phyloP scores from a whole-genome alignment of 2,113 vertebrate genomes.

The Phodopus roborovskii region DNA sequence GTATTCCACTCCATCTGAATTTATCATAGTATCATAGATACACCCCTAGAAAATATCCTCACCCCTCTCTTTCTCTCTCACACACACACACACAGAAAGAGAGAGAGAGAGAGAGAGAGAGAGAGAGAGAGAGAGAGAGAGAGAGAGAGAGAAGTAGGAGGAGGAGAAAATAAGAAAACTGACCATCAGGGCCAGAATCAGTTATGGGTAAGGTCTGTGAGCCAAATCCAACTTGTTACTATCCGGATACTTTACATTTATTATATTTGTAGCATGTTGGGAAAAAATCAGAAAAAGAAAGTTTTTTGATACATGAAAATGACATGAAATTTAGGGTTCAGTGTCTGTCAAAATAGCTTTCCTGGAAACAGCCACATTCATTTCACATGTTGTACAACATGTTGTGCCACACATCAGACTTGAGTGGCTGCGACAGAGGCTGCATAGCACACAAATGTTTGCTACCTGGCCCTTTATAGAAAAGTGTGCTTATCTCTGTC shows the following conservation, averaged over 20 bases:
- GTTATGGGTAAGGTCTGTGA: neutral
- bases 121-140: no score
- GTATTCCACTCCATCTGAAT: neutral
- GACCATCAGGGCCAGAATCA: neutral
- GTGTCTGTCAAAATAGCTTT: neutral
- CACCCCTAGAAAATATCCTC: neutral
- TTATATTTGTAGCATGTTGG: neutral
- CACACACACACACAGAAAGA: no score
- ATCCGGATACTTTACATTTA: slow-evolving; percentile 5
- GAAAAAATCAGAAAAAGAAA: neutral
- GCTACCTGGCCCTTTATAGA: neutral
- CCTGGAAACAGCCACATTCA: neutral
- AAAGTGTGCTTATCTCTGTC: neutral
- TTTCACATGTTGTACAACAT: neutral
- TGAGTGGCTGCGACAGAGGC: neutral
- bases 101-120: no score
- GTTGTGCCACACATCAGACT: neutral
- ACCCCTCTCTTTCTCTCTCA: neutral
- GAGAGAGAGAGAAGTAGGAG: no score
- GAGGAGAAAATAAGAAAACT: neutral
- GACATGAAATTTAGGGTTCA: neutral
- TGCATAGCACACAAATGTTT: neutral
- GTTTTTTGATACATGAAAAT: slow-evolving; percentile 4
- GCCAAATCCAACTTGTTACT: neutral
- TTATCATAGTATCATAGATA: neutral